Conservation (phyloP, 2,797 vertebrate species). For the Anabas testudineus region DNA sequence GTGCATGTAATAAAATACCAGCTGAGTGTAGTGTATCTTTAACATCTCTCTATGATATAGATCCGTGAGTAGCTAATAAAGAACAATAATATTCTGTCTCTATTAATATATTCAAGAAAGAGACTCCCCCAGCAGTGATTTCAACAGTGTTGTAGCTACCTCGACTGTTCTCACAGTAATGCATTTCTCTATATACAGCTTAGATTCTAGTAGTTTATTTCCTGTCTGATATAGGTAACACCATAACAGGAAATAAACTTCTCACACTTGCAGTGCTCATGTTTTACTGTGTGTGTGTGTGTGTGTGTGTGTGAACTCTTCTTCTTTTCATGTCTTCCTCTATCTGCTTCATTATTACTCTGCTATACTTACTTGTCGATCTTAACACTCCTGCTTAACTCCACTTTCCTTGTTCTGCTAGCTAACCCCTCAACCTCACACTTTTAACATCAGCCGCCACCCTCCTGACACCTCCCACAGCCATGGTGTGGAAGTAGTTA, state of each 20-base stretch:
- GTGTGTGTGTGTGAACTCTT: neutral
- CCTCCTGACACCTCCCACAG: slow-evolving; percentile 34
- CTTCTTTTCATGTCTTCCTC: neutral
- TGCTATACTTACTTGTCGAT: neutral
- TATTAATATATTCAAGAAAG: neutral
- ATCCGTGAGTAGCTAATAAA: slow-evolving; percentile 13
- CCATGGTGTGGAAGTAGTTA: slow-evolving; percentile 52
- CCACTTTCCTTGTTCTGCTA: slow-evolving; percentile 7
- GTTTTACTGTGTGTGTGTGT: slow-evolving; percentile 8
- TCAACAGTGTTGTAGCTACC: neutral
- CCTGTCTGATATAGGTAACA: slow-evolving; percentile 3
- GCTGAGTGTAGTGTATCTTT: neutral
- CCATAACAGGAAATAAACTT: slow-evolving; percentile 37
- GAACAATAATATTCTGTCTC: neutral
- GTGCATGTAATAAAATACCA: neutral
- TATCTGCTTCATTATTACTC: slow-evolving; percentile 8
- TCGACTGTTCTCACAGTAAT: neutral
- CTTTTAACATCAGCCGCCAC: slow-evolving; percentile 44
- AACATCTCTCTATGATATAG: neutral
- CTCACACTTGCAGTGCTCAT: slow-evolving; percentile 9
- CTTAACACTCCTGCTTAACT: slow-evolving; percentile 10
- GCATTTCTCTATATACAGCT: slow-evolving; percentile 1
- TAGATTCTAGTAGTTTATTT: slow-evolving; percentile 23
- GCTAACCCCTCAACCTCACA: slow-evolving; percentile 29
- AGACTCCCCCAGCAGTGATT: neutral